Percentiles rank a stretch among this genome's conserved stretches.
Evolutionary conservation across 2,113 vertebrate genomes (phyloP).

Genomic region (Callorhinus ursinus): DNA sequence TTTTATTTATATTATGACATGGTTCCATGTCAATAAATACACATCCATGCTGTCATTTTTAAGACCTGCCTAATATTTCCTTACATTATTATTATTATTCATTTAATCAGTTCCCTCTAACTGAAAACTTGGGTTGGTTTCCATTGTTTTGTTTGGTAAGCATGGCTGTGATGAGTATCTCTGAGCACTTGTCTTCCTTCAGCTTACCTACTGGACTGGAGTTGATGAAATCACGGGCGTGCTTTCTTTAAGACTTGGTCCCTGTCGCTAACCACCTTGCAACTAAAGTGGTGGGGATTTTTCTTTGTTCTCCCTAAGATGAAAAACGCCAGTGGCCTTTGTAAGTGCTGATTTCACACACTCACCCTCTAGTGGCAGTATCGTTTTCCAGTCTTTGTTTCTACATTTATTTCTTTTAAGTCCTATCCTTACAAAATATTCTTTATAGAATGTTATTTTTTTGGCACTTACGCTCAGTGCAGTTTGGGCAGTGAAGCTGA

Average conservation of each 20-base stretch:
- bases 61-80: neutral
- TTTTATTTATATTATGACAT: slow-evolving; percentile 12
- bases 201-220: neutral
- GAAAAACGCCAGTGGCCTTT: neutral
- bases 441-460: neutral
- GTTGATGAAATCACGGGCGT: neutral
- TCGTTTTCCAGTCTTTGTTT: neutral
- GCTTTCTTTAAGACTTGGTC: neutral
- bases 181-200: neutral
- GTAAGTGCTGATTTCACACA: neutral
- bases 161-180: neutral
- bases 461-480: neutral
- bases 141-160: neutral
- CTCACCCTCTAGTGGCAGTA: neutral
- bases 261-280: neutral
- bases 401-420: neutral
- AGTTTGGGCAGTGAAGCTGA: neutral
- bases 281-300: neutral
- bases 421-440: neutral
- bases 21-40: neutral
- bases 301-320: neutral
- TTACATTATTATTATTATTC: neutral
- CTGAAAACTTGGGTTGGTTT: neutral
- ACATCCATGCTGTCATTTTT: neutral
- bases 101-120: neutral